phyloP scores from a whole-genome alignment of 2,797 vertebrate species.

The Hippoglossus hippoglossus region DNA sequence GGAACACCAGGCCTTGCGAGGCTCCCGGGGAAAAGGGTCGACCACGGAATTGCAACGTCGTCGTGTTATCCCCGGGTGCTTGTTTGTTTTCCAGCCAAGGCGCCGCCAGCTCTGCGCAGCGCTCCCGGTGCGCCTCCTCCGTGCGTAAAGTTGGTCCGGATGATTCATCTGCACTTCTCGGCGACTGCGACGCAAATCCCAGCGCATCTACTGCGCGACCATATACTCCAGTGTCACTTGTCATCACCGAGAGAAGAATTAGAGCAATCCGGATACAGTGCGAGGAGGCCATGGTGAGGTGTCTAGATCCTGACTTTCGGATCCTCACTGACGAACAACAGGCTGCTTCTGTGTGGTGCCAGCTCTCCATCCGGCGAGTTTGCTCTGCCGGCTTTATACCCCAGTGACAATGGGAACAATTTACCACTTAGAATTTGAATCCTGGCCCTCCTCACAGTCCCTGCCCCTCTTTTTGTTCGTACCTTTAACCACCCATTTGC shows the following conservation, averaged over 20 bases:
- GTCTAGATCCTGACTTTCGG: conserved; percentile 10
- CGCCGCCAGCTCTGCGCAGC: conserved; percentile 74
- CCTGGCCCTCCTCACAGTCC: conserved; percentile 60
- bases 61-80: conserved; percentile 33
- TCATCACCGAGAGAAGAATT: conserved; percentile 51
- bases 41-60: conserved; percentile 69
- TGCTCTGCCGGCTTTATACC: conserved; percentile 61
- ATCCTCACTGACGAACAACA: conserved; percentile 12
- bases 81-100: conserved; percentile 76
- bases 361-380: conserved; percentile 18
- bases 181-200: conserved; percentile 23
- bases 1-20: conserved; percentile 74
- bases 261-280: conserved; percentile 49
- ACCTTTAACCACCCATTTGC: conserved; percentile 74
- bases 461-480: conserved; percentile 81
- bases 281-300: conserved; percentile 54
- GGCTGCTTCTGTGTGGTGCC: conserved; percentile 20
- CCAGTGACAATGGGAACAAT: conserved; percentile 71
- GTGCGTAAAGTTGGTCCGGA: conserved; percentile 42
- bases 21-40: conserved; percentile 49
- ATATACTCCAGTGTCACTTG: conserved; percentile 48
- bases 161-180: neutral
- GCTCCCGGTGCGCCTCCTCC: conserved; percentile 65
- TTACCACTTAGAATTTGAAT: conserved; percentile 80
- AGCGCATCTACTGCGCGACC: conserved; percentile 53